phyloP scores from a whole-genome alignment of 2,113 vertebrate species.

The Salvelinus alpinus region DNA sequence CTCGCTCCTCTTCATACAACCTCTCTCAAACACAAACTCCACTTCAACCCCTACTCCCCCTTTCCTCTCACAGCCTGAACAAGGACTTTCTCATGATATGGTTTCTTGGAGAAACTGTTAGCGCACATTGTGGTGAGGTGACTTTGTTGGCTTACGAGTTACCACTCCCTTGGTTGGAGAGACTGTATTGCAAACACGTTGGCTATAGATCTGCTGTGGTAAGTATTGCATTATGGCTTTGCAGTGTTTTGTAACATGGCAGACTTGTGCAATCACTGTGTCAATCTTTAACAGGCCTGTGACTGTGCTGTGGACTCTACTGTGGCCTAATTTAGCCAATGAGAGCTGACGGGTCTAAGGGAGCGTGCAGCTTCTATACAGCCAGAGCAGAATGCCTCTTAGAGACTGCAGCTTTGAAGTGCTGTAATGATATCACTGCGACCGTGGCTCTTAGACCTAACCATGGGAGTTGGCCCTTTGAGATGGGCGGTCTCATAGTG shows the following conservation, averaged over 20 bases:
- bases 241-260: slow-evolving; percentile 58
- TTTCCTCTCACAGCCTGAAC: neutral
- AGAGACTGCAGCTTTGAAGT: slow-evolving; percentile 52
- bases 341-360: slow-evolving; percentile 29
- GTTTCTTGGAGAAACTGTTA: slow-evolving; percentile 11
- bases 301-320: slow-evolving; percentile 18
- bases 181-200: slow-evolving; percentile 26
- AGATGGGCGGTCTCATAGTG: slow-evolving; percentile 21
- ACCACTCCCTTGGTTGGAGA: slow-evolving; percentile 39
- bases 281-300: slow-evolving; percentile 62
- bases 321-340: slow-evolving; percentile 51
- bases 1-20: slow-evolving; percentile 10
- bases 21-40: neutral
- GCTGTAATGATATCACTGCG: slow-evolving; percentile 36
- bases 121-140: slow-evolving; percentile 19
- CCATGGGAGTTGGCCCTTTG: slow-evolving; percentile 20
- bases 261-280: slow-evolving; percentile 49
- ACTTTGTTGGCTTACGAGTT: slow-evolving; percentile 24
- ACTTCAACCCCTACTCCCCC: neutral
- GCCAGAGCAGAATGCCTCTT: slow-evolving; percentile 27
- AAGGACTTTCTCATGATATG: neutral
- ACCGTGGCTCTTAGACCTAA: slow-evolving; percentile 23
- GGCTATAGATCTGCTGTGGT: slow-evolving; percentile 37
- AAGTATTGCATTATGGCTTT: slow-evolving; percentile 64
- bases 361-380: slow-evolving; percentile 16